Conservation (phyloP, 2,113 vertebrate genomes). For the Ammospiza nelsoni region DNA sequence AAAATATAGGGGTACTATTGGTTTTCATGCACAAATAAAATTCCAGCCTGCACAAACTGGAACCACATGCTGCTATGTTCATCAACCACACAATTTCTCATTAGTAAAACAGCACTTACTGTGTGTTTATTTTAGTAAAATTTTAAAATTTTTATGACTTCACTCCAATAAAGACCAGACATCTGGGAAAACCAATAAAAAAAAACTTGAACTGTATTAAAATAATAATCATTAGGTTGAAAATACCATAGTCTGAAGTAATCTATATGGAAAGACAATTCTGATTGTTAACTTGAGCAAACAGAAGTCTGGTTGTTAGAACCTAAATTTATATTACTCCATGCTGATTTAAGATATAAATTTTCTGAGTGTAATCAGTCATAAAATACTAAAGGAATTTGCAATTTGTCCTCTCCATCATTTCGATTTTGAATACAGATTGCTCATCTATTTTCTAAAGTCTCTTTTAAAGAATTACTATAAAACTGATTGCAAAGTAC, state of each 20-base stretch:
- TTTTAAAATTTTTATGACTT: background rate
- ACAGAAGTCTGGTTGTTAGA: background rate
- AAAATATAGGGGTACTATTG: background rate
- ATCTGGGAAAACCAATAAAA: background rate
- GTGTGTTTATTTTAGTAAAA: background rate
- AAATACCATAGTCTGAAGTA: background rate
- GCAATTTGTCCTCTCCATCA: background rate
- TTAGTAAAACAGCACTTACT: background rate
- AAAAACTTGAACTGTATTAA: background rate
- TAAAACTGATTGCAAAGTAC: background rate
- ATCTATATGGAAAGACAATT: background rate
- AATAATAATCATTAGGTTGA: background rate
- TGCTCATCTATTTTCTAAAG: background rate
- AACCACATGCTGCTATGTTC: background rate
- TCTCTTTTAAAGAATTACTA: background rate
- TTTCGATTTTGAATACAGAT: background rate
- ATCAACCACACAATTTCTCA: background rate
- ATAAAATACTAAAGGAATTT: background rate
- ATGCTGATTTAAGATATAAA: background rate
- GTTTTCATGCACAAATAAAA: background rate
- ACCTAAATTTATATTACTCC: background rate
- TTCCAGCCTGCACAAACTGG: background rate
- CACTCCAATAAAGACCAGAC: background rate
- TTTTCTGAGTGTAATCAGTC: background rate
- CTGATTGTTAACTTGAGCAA: background rate